These are phyloP conservation scores for Caretta caretta DNA, from an alignment of 2,113 vertebrate genomes.

Conservation along the genomic window DNA sequence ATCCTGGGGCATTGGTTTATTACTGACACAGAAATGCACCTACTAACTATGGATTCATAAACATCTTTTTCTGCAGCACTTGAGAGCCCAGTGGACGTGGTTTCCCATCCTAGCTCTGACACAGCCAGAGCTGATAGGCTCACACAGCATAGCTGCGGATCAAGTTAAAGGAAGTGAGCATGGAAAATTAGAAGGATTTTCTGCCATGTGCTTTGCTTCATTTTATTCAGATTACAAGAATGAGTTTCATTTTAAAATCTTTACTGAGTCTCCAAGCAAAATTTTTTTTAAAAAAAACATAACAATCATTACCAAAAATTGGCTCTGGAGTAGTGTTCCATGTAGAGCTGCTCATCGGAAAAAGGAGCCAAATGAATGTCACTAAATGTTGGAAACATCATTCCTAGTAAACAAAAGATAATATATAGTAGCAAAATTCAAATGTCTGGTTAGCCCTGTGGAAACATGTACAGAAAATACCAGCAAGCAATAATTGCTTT, in stretches of 20 bases:
- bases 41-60: not conserved
- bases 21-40: not conserved
- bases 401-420: slow-evolving; percentile 75
- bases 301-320: slow-evolving; percentile 82
- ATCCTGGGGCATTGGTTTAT: not conserved
- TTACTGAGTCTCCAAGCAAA: not conserved
- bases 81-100: not conserved
- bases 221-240: not conserved
- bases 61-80: not conserved
- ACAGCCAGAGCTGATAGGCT: not conserved
- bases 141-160: not conserved
- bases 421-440: slow-evolving; percentile 11
- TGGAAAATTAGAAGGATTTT: not conserved
- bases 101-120: not conserved
- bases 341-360: slow-evolving; percentile 86
- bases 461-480: not conserved
- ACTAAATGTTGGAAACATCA: slow-evolving; percentile 84
- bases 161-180: not conserved
- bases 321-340: slow-evolving; percentile 82
- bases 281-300: not conserved
- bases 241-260: not conserved
- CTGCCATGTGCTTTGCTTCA: not conserved
- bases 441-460: not conserved
- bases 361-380: slow-evolving; percentile 87
- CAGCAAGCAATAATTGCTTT: not conserved